Base-by-base conservation (phyloP, 2,797 vertebrate genomes). In the Parotocinclus haroldoi region DNA sequence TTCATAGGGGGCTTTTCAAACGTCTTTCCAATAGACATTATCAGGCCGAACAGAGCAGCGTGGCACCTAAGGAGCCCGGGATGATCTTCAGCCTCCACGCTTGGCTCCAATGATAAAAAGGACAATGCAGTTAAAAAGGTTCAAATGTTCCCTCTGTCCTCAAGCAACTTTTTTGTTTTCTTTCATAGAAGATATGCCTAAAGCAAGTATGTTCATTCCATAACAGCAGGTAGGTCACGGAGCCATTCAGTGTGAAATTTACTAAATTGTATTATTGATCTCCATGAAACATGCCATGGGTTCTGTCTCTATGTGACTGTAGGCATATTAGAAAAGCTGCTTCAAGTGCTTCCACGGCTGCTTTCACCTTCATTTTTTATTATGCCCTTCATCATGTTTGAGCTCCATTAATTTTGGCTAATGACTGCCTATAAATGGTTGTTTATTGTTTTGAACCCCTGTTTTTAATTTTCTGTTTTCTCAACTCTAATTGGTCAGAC, bases 241-340 rank as follows among this genome's bases (percentile, higher is more conserved):
- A 89, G 86, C 85, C 86, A 87, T 89, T 88, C 80, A 85, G 84
- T 87, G 82, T 85, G 74, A 81, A 81, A 89, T 82, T 81, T 76
- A 81, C 83, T 87, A 87, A 89, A 90, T 90, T 87, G 85, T 86
- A 85, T 86, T 87, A 90, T 89, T 88, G 86, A 89, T 91, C 87
- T 88, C 85, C 81, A 85, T 84, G 69, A 77, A 77, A 85, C 84
- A 86, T 76, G 79, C 77, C 75, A 79, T 83, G 66, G 79, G 86
- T 83, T 82, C 80, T 82, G 85, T 81, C 81, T 81, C 79, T 82
- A 79, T 82, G 87, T 82, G 86, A 81, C 82, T 79, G 58, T 71
- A 73, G 66, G 72, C 69, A 69, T 69, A 68, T 58, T 74, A 52
- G 66, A 65, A 68, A 72, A 68, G 67, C 59, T 59, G 27, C 27